Percentiles rank a stretch among this genome's conserved stretches.
Evolutionary conservation across 2,888 invertebrate genomes (phyloP).

Genomic region (Drosophila cracens): DNA sequence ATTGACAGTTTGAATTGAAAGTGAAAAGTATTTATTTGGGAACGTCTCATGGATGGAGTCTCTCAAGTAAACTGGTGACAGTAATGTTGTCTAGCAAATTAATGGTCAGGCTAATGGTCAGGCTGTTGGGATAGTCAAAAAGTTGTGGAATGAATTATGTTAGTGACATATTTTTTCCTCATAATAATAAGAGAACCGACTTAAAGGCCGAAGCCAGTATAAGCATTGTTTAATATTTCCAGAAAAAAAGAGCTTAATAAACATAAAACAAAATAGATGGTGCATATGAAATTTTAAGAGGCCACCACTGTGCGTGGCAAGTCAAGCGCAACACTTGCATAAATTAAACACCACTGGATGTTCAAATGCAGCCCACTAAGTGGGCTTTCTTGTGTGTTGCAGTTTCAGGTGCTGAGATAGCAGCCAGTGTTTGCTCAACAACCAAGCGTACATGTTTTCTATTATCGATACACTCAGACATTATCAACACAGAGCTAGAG

Average conservation of each 20-base stretch:
- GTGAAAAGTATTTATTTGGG: not conserved
- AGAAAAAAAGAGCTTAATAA: not conserved
- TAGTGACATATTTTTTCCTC: not conserved
- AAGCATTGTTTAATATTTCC: not conserved
- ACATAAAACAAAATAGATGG: not conserved
- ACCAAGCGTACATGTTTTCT: constrained; percentile 61
- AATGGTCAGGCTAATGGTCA: not conserved
- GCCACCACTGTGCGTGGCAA: constrained; percentile 44
- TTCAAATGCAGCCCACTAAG: constrained; percentile 23
- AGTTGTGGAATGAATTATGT: not conserved
- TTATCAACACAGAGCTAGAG: constrained; percentile 50
- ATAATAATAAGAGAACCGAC: not conserved
- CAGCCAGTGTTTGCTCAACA: constrained; percentile 11
- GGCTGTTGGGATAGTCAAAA: not conserved
- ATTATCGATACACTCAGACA: constrained; percentile 72
- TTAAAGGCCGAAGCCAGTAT: not conserved
- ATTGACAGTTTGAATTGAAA: not conserved
- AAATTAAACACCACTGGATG: constrained; percentile 63
- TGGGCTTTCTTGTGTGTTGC: constrained; percentile 19
- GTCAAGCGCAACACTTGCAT: constrained; percentile 66
- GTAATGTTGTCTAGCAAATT: not conserved
- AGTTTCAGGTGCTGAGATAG: constrained; percentile 8
- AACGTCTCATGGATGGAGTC: not conserved
- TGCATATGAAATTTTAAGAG: not conserved
- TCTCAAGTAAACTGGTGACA: not conserved